Evolutionary conservation across 2,797 vertebrate species (phyloP).

Genomic region (Sylvilagus floridanus): DNA sequence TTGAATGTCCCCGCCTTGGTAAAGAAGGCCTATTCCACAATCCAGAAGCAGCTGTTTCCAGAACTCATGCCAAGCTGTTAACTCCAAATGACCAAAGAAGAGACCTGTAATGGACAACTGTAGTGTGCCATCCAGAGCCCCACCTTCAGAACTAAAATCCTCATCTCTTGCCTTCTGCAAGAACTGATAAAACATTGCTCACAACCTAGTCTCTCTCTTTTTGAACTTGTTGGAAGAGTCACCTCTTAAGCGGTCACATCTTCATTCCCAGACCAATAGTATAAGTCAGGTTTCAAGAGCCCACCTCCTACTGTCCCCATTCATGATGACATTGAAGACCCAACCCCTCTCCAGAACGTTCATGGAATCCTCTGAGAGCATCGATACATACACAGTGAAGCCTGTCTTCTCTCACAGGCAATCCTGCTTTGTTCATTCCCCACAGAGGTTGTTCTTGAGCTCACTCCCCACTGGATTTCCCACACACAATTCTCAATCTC

Average conservation of each 20-base stretch:
- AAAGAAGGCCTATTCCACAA: background rate
- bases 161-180: background rate
- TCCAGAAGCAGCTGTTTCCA: background rate
- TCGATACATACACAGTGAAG: background rate
- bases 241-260: background rate
- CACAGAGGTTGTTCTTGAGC: background rate
- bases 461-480: background rate
- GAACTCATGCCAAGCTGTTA: background rate
- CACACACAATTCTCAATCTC: background rate
- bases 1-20: background rate
- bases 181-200: background rate
- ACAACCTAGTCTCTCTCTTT: background rate
- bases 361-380: background rate
- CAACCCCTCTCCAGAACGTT: background rate
- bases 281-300: background rate
- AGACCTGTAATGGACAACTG: background rate
- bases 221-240: background rate
- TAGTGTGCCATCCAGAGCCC: no score
- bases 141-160: background rate
- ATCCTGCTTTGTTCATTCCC: background rate
- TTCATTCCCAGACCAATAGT: rapidly evolving
- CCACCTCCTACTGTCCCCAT: no score
- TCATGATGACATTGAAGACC: background rate
- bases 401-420: background rate
- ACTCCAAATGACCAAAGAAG: background rate